Conservation (phyloP, 1,140 invertebrate genomes). For the Drosophila parvula region DNA sequence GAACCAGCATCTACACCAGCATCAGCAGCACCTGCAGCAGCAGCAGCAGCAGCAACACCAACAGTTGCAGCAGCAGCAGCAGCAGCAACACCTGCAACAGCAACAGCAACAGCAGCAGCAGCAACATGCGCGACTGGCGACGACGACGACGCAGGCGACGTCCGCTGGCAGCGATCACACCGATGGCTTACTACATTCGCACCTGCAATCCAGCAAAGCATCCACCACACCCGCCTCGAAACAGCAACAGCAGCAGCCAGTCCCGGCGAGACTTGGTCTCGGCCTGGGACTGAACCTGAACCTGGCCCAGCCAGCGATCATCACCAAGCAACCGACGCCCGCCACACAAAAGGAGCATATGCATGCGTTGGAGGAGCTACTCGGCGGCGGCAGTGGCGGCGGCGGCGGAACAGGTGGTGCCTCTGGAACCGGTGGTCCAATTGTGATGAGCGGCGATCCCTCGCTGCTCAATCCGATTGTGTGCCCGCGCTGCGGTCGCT, state of each 20-base stretch:
- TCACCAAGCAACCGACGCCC: conserved; percentile 86
- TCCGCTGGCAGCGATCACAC: conserved; percentile 63
- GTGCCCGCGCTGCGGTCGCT: conserved; percentile 93
- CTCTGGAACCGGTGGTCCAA: conserved; percentile 51
- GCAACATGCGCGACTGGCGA: conserved; percentile 64
- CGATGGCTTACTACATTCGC: conserved; percentile 83
- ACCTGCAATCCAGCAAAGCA: conserved; percentile 50
- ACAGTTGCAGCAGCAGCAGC: conserved; percentile 44
- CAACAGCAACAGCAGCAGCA: conserved; percentile 40
- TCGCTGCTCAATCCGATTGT: conserved; percentile 88
- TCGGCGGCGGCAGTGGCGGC: conserved; percentile 31
- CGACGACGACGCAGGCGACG: conserved; percentile 54
- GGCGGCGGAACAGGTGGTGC: conserved; percentile 37
- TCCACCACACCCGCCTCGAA: conserved; percentile 66
- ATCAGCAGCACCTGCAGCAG: conserved; percentile 48
- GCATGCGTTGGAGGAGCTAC: conserved; percentile 74
- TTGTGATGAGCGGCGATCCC: conserved; percentile 70
- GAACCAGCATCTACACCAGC: conserved; percentile 66
- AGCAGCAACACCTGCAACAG: conserved; percentile 23
- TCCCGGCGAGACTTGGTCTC: conserved; percentile 10
- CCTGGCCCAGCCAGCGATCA: conserved; percentile 69
- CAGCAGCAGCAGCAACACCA: conserved; percentile 46
- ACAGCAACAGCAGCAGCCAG: conserved; percentile 38
- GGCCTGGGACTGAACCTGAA: conserved; percentile 17
- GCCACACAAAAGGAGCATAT: conserved; percentile 84